Percentiles rank a stretch among this genome's conserved stretches.
Conservation (phyloP, 2,113 vertebrate species). For the Phoxinus phoxinus region DNA sequence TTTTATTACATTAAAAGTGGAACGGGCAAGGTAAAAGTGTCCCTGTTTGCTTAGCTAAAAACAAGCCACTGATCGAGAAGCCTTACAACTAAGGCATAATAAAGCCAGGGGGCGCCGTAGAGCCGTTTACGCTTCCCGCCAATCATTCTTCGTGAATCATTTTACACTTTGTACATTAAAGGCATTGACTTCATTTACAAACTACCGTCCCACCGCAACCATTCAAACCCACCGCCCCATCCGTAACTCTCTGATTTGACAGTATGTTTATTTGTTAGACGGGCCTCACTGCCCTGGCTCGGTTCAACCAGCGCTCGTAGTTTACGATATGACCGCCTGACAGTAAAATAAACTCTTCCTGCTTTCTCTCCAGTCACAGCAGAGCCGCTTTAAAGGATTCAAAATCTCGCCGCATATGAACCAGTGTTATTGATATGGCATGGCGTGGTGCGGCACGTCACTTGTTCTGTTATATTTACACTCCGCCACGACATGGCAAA, state of each 20-base stretch:
- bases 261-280: not conserved
- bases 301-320: not conserved
- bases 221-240: not conserved
- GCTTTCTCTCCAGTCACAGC: not conserved
- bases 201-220: not conserved
- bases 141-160: slow-evolving; percentile 54
- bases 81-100: slow-evolving; percentile 24
- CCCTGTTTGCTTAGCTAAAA: slow-evolving; percentile 34
- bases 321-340: not conserved
- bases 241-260: not conserved
- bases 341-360: not conserved
- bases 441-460: not conserved
- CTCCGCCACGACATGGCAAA: not conserved
- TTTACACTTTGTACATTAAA: slow-evolving; percentile 69
- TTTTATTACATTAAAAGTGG: slow-evolving; percentile 24
- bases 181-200: slow-evolving; percentile 59
- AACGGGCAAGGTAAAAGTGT: slow-evolving; percentile 26
- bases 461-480: not conserved
- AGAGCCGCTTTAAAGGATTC: not conserved
- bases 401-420: not conserved
- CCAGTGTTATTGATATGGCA: not conserved
- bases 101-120: not conserved
- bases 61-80: slow-evolving; percentile 9
- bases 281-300: not conserved
- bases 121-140: not conserved